Percentiles rank a stretch among this genome's conserved stretches.
Conservation (phyloP, 2,113 vertebrate species). For the Tupaia tana region DNA sequence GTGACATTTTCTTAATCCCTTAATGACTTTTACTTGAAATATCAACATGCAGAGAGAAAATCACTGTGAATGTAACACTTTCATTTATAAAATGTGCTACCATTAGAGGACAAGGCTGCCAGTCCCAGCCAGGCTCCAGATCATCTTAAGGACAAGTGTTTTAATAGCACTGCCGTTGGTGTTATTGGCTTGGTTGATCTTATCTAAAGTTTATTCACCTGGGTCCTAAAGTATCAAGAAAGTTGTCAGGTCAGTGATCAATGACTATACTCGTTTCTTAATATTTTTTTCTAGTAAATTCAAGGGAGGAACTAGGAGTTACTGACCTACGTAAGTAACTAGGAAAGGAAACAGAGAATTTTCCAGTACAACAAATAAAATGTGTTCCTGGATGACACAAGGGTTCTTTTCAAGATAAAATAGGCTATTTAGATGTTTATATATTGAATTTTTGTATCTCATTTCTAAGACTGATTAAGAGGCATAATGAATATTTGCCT, state of each 20-base stretch:
- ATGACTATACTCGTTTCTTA: background rate
- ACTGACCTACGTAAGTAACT: background rate
- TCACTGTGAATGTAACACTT: background rate
- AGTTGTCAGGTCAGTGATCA: background rate
- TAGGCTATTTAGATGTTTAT: background rate
- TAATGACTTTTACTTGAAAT: constrained; percentile 58
- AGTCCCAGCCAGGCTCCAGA: background rate
- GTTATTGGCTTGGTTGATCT: background rate
- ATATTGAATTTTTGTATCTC: background rate
- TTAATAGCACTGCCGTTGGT: background rate
- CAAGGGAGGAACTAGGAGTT: background rate
- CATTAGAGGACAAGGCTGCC: background rate
- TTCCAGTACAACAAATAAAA: background rate
- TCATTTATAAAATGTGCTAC: background rate
- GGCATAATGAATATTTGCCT: background rate
- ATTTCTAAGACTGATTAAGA: background rate
- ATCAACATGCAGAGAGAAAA: constrained; percentile 24
- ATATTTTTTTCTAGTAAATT: background rate
- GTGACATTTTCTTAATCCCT: constrained; percentile 59
- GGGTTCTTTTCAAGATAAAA: background rate
- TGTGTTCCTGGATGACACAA: background rate
- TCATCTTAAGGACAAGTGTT: background rate
- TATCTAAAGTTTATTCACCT: background rate
- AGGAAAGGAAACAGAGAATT: background rate
- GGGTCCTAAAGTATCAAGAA: background rate